Conservation (phyloP, 2,797 vertebrate genomes). For the Yasuhikotakia modesta region DNA sequence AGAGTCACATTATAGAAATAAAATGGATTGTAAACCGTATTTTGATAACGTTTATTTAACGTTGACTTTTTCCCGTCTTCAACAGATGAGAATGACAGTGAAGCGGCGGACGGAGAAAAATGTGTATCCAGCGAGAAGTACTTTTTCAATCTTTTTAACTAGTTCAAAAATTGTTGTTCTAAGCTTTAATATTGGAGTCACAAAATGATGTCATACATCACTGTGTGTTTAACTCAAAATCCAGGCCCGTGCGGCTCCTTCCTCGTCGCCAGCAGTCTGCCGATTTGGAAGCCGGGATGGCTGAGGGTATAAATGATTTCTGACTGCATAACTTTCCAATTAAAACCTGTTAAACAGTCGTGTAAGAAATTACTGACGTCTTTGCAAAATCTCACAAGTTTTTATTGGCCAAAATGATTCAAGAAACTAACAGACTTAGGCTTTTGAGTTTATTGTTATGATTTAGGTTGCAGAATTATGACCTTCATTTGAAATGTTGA, state of each 20-base stretch:
- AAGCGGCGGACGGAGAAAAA: conserved; percentile 50
- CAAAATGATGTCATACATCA: background rate
- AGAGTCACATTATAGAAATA: too few species aligned
- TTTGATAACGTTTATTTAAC: too few species aligned
- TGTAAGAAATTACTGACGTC: too few species aligned
- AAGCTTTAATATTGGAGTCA: background rate
- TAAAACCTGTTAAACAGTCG: background rate
- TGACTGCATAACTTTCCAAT: background rate
- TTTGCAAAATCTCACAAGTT: too few species aligned
- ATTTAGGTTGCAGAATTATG: background rate
- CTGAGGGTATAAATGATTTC: conserved; percentile 75
- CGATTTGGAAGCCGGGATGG: conserved; percentile 77
- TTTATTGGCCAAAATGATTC: too few species aligned
- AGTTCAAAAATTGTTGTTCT: background rate
- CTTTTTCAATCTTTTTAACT: conserved; percentile 51
- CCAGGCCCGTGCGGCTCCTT: conserved; percentile 53
- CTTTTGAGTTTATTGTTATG: too few species aligned
- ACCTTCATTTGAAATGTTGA: background rate
- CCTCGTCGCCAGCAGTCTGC: conserved; percentile 61
- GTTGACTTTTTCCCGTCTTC: background rate
- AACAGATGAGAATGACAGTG: conserved; percentile 61
- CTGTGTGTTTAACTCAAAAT: too few species aligned
- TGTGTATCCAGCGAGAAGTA: conserved; percentile 57
- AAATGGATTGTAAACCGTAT: too few species aligned
- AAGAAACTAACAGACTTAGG: too few species aligned